Base-by-base conservation (phyloP, 2,797 vertebrate species). In the Alectoris magna region DNA sequence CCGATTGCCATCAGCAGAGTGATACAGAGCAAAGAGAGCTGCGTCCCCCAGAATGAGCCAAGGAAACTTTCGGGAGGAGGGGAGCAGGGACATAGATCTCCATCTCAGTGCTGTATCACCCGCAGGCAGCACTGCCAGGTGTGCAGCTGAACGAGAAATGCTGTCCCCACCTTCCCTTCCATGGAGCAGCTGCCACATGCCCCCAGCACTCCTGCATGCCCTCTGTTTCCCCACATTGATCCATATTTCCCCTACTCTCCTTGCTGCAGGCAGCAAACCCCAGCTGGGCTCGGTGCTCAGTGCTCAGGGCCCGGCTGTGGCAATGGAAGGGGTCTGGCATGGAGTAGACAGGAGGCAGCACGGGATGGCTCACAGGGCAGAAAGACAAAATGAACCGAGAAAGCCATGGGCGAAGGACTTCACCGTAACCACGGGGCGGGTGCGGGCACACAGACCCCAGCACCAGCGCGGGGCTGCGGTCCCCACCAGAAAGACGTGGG, bases 321-420 rank as follows among this genome's bases (percentile, higher is more conserved):
- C 3, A 55, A 94, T 21, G 0, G 76, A 92, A 10, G 43, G 87
- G 83, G 51, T 53, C 6, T 12, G 89, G 41, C 59, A 94, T 84
- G 85, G 81, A 95, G 82, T 90, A 80, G n/a, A 95, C 90, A 91
- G 91, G 84, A 77, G 90, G 93, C 70, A 91, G 93, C 94, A 95
- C 84, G 90, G 79, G 68, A 93, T 95, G 96, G 94, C 59, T 77
- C 59, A 58, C 91, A 87, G 88, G 75, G 72, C 94, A 88, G 82
- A 39, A 84, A 72, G 3, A 90, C 41, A 46, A 66, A 92, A 51
- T 49, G 13, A 93, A 18, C 55, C 59, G 55, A 79, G 55, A 55
- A 87, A 93, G 53, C 90, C 18, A 56, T 29, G 86, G 66, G 83
- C 84, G 62, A 90, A 41, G 80, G 82, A 77, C 29, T 74, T 46